Conservation (phyloP, 2,797 vertebrate species). For the Parauchenoglanis punctatus region DNA sequence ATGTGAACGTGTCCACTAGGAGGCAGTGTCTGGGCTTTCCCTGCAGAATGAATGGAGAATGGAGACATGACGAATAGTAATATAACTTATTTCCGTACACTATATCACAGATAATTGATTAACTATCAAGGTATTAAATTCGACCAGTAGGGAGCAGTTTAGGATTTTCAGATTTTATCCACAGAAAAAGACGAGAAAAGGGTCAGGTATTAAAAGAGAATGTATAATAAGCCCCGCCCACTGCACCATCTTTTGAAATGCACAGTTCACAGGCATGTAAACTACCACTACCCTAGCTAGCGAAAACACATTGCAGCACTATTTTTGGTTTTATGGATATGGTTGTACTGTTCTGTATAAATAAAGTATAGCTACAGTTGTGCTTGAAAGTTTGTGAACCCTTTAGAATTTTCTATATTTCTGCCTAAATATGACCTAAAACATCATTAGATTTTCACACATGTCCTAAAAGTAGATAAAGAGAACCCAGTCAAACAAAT, state of each 20-base stretch:
- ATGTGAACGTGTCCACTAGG: neutral
- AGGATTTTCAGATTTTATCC: neutral
- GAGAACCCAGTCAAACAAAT: too few species aligned
- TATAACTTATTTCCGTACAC: neutral
- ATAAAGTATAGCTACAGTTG: neutral
- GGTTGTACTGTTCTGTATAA: neutral
- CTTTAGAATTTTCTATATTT: too few species aligned
- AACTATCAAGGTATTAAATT: neutral
- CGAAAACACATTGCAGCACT: neutral
- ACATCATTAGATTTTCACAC: too few species aligned
- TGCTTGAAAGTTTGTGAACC: too few species aligned
- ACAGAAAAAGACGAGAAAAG: neutral
- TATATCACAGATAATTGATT: neutral
- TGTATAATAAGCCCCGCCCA: neutral
- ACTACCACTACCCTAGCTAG: neutral
- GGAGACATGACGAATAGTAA: neutral
- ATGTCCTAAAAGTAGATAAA: too few species aligned
- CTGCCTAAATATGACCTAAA: too few species aligned
- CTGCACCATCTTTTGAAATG: neutral
- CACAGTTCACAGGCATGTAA: neutral
- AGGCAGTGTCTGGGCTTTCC: neutral
- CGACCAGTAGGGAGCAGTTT: neutral
- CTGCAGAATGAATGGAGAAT: neutral
- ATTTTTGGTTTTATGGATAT: neutral
- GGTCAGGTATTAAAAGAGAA: neutral